Percentiles rank a stretch among this genome's conserved stretches.
Conservation (phyloP, 2,888 invertebrate species). For the Drosophila fulvimacula region DNA sequence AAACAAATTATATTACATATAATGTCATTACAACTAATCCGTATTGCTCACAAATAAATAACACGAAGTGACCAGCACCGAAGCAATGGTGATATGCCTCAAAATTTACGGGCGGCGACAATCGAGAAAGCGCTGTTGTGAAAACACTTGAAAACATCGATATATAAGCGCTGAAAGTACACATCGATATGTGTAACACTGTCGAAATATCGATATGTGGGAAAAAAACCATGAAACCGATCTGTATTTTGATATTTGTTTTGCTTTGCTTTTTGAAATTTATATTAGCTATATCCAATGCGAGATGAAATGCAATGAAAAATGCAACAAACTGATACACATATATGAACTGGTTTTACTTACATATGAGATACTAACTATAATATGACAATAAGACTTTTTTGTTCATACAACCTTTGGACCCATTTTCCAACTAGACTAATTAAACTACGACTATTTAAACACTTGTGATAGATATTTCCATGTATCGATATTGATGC, state of each 20-base stretch:
- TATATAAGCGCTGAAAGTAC: neutral
- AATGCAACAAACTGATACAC: neutral
- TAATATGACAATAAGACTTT: neutral
- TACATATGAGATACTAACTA: no score
- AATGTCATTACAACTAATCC: slow-evolving; percentile 20
- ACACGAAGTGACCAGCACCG: slow-evolving; percentile 11
- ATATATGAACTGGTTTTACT: neutral
- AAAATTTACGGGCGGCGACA: slow-evolving; percentile 10
- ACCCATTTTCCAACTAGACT: neutral
- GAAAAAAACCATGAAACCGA: neutral
- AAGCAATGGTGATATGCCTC: slow-evolving; percentile 29
- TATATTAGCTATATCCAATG: neutral
- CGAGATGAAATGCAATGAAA: neutral
- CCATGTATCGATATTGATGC: neutral
- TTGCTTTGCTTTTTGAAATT: no score
- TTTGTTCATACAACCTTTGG: neutral
- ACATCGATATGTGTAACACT: neutral
- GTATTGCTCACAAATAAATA: slow-evolving; percentile 9
- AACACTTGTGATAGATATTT: no score
- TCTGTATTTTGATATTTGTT: neutral
- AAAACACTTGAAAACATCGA: slow-evolving; percentile 19
- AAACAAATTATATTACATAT: neutral
- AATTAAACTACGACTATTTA: neutral
- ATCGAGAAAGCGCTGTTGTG: slow-evolving; percentile 16
- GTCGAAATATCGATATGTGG: neutral